Evolutionary conservation across 1,140 invertebrate species (phyloP), one percentile per base, ranked within the genome.

Genomic region (Micrasema longulum): DNA sequence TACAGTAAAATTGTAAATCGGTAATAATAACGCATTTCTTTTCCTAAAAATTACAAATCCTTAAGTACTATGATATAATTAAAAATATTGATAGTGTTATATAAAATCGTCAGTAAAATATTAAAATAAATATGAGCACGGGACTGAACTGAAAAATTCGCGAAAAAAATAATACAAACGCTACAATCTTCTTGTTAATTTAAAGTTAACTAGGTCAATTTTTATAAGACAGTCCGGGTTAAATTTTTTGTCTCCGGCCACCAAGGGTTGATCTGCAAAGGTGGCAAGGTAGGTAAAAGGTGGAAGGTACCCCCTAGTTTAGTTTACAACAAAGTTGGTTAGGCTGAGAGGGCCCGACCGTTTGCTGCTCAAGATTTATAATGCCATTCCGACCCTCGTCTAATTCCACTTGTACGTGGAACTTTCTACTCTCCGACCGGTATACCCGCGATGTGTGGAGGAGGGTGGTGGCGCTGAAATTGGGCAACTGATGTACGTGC

Each of bases 271-370:
- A 14, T 12, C 26, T 12, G 23, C 53, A 11, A 9, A 22, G 31
- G 35, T 9, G 31, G 53, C 31, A 57, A 57, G 35, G n/a, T 18
- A n/a, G 26, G 35, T 35, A 4, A 26, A 31, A 6, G 35, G 26
- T 1, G 2, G 35, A 11, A 57, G 35, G 35, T 57, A 57, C 53
- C 60, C 41, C 43, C 55, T 45, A 71, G 68, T 74, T 70, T 75
- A 75, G 74, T 75, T 75, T 75, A 75, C 74, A 75, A 75, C 74
- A 75, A 75, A 75, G 74, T 75, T 75, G 74, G 69, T 72, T 72
- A 72, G 74, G 74, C 73, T 52, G 69, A 72, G 67, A 70, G 73
- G 73, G 65, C 66, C 70, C 45, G 52, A 66, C 70, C 74, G 74
- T 72, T 75, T 75, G 57, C 74, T 71, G 69, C 66, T 69, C 62